Conservation (phyloP, 2,888 invertebrate genomes). For the Biston betularia region DNA sequence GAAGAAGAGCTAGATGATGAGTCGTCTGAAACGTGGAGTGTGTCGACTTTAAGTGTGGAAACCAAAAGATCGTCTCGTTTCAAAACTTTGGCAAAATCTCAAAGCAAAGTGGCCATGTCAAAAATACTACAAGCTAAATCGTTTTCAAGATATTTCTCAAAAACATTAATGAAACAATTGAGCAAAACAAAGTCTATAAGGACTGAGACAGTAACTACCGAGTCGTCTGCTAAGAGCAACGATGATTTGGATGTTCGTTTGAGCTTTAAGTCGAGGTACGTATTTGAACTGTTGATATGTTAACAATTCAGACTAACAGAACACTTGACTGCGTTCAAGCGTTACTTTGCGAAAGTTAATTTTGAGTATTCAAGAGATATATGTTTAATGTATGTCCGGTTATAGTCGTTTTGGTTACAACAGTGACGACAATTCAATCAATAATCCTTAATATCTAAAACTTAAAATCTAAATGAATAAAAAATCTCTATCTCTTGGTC, state of each 20-base stretch:
- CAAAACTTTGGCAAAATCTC: conserved; percentile 47
- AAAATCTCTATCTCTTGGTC: too few species aligned
- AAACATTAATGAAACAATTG: conserved; percentile 48
- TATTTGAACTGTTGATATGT: conserved; percentile 4
- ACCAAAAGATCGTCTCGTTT: conserved; percentile 49
- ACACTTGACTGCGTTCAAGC: background rate
- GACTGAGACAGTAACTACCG: conserved; percentile 35
- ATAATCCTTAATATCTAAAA: background rate
- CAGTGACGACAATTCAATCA: too few species aligned
- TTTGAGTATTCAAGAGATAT: too few species aligned
- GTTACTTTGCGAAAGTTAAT: too few species aligned
- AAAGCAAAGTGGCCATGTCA: conserved; percentile 35
- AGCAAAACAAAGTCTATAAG: conserved; percentile 46
- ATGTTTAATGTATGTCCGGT: too few species aligned
- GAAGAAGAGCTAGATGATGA: conserved; percentile 53
- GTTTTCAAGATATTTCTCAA: conserved; percentile 57
- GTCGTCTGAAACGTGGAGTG: conserved; percentile 61
- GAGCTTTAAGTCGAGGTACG: conserved; percentile 39
- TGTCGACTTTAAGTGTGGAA: conserved; percentile 48
- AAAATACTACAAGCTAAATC: conserved; percentile 54
- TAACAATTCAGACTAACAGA: too few species aligned
- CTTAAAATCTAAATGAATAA: background rate
- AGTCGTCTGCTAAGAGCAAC: conserved; percentile 44
- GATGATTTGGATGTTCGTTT: conserved; percentile 69
- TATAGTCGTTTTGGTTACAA: too few species aligned